Evolutionary conservation across 2,888 invertebrate genomes (phyloP).

Genomic region (Chalcis sispes): DNA sequence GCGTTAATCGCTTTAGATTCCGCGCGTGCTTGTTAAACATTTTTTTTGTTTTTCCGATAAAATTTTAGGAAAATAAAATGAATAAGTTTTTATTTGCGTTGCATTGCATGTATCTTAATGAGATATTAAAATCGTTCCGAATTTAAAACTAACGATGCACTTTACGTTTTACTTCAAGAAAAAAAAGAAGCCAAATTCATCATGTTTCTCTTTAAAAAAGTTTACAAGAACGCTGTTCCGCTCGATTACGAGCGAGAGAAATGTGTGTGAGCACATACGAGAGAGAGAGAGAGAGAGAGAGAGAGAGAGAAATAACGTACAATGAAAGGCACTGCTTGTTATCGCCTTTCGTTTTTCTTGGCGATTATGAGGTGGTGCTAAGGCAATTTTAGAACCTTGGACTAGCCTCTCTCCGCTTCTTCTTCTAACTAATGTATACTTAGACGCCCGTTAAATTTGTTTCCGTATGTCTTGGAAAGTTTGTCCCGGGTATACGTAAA

Average conservation of each 20-base stretch:
- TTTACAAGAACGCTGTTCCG: constrained; percentile 22
- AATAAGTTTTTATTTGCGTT: too few species aligned
- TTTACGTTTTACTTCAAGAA: too few species aligned
- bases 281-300: constrained; percentile 2
- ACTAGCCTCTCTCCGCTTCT: not conserved
- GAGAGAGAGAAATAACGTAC: constrained; percentile 45
- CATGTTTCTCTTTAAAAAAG: constrained; percentile 17
- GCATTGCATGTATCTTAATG: too few species aligned
- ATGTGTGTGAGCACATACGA: too few species aligned
- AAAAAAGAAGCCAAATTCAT: not conserved
- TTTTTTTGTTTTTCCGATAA: too few species aligned
- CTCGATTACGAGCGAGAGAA: constrained; percentile 34
- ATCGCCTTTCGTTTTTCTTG: constrained; percentile 32
- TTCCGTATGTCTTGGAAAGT: not conserved
- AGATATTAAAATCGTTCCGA: too few species aligned
- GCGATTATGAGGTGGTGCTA: too few species aligned
- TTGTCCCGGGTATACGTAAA: not conserved
- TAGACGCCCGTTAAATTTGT: constrained; percentile 19
- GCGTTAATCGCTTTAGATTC: too few species aligned
- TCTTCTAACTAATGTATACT: constrained; percentile 36
- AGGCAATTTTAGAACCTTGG: constrained; percentile 4
- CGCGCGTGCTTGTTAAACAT: too few species aligned
- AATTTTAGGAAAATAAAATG: too few species aligned
- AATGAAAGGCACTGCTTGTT: constrained; percentile 44
- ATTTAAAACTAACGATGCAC: too few species aligned